Base-by-base conservation (phyloP, 2,888 invertebrate species). In the Drosophila greeni region DNA sequence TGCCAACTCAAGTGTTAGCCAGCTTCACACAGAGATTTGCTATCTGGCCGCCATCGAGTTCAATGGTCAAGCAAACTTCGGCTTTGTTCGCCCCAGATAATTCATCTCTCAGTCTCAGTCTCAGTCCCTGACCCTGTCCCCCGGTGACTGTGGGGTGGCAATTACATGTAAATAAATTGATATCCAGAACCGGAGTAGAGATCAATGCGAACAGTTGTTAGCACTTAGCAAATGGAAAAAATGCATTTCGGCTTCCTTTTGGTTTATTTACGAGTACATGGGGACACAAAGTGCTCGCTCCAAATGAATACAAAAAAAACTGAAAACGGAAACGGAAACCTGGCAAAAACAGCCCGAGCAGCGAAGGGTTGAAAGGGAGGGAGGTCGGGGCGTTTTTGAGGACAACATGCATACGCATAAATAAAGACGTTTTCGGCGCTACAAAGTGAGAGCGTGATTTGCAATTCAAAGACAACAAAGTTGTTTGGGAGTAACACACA, bases 191-290 rank as follows among this genome's bases (percentile, higher is more conserved):
- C 54, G 60, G 66, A 59, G 42, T 43, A 58, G 56, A 61, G 82
- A 72, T 76, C 78, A 68, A 77, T 68, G 42, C 65, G 66, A 62
- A 65, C 79, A 84, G 76, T 69, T 73, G 80, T 79, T 75, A 61
- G 84, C 79, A 79, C 79, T 79, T 82, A 75, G 73, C 66, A 68
- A 62, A 66, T 67, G 66, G 66, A 57, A 66, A 68, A 75, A 78
- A 64, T 84, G 84, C 79, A 79, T 84, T 84, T 82, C 72, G 72
- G 70, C 73, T 73, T 53, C 57, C 82, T 31, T 34, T 66, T 79
- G 68, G 74, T 84, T 84, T 79, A 79, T 79, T 84, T 79, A 79
- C 80, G 82, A 79, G 57, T 75, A 72, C 79, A 68, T 66, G 79
- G 64, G 34, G 20, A 48, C 76, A 42, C 76, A 68, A 72, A 78